Percentiles rank a stretch among this genome's conserved stretches.
phyloP scores from a whole-genome alignment of 2,888 invertebrate species.

The Dascillus cervinus region DNA sequence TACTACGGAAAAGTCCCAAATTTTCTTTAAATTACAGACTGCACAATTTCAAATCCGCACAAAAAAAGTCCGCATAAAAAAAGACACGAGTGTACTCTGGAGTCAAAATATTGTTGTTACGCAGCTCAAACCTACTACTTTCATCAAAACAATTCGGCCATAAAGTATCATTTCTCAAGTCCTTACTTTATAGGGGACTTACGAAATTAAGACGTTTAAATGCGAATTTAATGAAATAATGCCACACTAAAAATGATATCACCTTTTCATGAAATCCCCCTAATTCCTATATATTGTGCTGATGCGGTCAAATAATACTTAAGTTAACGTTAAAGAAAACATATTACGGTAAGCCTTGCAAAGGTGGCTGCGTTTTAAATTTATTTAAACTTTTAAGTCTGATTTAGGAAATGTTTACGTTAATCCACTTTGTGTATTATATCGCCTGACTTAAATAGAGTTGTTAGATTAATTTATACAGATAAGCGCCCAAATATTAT shows the following conservation, averaged over 20 bases:
- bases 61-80: too few relatives aligned
- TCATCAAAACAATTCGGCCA: too few relatives aligned
- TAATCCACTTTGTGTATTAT: conserved; percentile 13
- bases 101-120: too few relatives aligned
- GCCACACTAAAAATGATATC: conserved; percentile 9
- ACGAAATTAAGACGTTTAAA: conserved; percentile 7
- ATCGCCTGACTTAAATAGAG: conserved; percentile 14
- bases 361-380: conserved; percentile 13
- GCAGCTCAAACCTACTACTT: too few relatives aligned
- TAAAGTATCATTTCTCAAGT: too few relatives aligned
- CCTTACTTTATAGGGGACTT: too few relatives aligned
- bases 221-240: conserved; percentile 15
- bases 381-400: conserved; percentile 15
- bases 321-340: conserved; percentile 13
- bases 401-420: conserved; percentile 15
- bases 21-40: too few relatives aligned
- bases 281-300: conserved; percentile 7
- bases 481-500: too few relatives aligned
- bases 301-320: conserved; percentile 12
- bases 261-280: conserved; percentile 9
- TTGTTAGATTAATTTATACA: too few relatives aligned
- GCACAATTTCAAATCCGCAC: too few relatives aligned
- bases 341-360: conserved; percentile 14
- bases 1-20: too few relatives aligned
- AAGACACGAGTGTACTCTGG: too few relatives aligned